Conservation (phyloP, 2,113 vertebrate genomes). For the Myxocyprinus asiaticus region DNA sequence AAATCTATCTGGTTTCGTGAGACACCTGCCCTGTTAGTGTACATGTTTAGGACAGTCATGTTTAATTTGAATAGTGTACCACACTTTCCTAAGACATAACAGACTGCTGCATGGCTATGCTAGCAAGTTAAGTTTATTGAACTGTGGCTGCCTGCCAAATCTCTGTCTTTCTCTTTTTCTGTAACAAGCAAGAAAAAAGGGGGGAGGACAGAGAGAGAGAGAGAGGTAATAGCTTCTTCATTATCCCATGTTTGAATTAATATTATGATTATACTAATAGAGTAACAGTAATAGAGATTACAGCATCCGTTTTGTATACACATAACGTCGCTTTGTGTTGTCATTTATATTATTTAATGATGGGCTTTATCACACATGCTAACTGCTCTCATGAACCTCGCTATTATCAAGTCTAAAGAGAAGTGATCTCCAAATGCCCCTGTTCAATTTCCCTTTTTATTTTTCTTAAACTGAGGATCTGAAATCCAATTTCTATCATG, state of each 20-base stretch:
- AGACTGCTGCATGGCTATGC: constrained; percentile 39
- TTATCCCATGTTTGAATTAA: constrained; percentile 36
- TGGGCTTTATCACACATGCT: constrained; percentile 36
- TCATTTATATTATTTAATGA: constrained; percentile 37
- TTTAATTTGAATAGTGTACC: constrained; percentile 54
- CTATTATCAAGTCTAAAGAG: constrained; percentile 17
- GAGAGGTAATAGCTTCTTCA: constrained; percentile 11
- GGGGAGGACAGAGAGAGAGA: neutral
- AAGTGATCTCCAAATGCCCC: constrained; percentile 12
- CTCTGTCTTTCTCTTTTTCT: constrained; percentile 43
- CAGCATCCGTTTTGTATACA: constrained; percentile 6
- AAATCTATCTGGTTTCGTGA: neutral
- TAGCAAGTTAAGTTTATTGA: constrained; percentile 55
- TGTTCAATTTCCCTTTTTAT: constrained; percentile 24
- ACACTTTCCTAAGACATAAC: constrained; percentile 46
- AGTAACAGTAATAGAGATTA: constrained; percentile 41
- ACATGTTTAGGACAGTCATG: constrained; percentile 50
- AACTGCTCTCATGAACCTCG: constrained; percentile 32
- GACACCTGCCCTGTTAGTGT: constrained; percentile 5
- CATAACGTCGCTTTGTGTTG: constrained; percentile 19
- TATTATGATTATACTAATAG: constrained; percentile 35
- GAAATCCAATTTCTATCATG: constrained; percentile 31
- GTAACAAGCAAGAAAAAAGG: constrained; percentile 24
- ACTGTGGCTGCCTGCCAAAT: constrained; percentile 51
- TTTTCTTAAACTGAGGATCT: constrained; percentile 18